phyloP scores from a whole-genome alignment of 2,888 invertebrate species.

The Chrysopilus asiliformis region DNA sequence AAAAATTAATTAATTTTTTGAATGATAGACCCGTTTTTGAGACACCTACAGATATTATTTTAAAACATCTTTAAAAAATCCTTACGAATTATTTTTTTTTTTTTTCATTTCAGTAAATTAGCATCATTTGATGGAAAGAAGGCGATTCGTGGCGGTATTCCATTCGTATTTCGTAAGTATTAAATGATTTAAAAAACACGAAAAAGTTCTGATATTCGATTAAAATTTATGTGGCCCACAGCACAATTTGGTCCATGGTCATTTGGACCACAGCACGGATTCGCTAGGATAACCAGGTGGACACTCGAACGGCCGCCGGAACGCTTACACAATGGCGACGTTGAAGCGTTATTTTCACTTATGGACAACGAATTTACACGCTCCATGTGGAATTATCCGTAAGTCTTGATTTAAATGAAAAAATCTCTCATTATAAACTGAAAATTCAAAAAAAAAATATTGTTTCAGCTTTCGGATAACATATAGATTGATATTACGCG shows the following conservation, averaged over 20 bases:
- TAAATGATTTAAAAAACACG: not conserved
- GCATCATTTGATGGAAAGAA: constrained; percentile 93
- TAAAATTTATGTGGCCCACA: constrained; percentile 26
- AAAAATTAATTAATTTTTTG: too few species aligned
- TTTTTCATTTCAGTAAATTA: constrained; percentile 77
- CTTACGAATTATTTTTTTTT: constrained; percentile 8
- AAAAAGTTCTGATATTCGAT: not conserved
- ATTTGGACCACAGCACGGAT: constrained; percentile 91
- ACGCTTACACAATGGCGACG: constrained; percentile 77
- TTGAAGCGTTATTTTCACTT: constrained; percentile 82
- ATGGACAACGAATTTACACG: constrained; percentile 87
- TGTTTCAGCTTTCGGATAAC: constrained; percentile 68
- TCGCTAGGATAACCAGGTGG: constrained; percentile 88
- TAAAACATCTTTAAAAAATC: too few species aligned
- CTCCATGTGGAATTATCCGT: constrained; percentile 90
- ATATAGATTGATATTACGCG: constrained; percentile 80
- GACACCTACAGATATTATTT: too few species aligned
- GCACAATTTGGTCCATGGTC: constrained; percentile 94
- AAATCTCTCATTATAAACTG: too few species aligned
- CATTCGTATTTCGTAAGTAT: constrained; percentile 92
- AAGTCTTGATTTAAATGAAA: constrained; percentile 34
- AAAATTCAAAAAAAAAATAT: not conserved
- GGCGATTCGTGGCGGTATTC: constrained; percentile 91
- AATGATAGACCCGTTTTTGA: too few species aligned
- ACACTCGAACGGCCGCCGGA: constrained; percentile 79